Conservation (phyloP, 2,888 invertebrate genomes). For the Acleris cristana region DNA sequence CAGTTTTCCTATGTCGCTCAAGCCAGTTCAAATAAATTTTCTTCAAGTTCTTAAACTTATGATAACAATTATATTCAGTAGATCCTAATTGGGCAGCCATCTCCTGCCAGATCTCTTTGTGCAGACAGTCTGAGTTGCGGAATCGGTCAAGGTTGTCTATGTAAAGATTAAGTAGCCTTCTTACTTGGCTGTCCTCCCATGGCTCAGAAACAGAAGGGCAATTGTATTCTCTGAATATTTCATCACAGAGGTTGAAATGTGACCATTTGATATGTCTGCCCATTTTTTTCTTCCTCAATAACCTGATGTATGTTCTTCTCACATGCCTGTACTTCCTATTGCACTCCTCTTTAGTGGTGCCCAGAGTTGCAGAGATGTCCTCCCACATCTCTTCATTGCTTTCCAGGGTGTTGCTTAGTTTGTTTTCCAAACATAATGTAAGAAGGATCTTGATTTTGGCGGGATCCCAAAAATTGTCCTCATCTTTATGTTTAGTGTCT, state of each 20-base stretch:
- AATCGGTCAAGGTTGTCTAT: constrained; percentile 69
- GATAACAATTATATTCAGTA: constrained; percentile 73
- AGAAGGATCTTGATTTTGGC: constrained; percentile 68
- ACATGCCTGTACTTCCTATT: constrained; percentile 69
- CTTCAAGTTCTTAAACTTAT: constrained; percentile 75
- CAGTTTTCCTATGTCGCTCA: constrained; percentile 60
- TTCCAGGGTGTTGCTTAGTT: constrained; percentile 49
- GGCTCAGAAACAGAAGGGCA: constrained; percentile 60
- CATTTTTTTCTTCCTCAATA: constrained; percentile 69
- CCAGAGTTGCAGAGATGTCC: constrained; percentile 62
- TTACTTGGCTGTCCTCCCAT: constrained; percentile 72
- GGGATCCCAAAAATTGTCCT: constrained; percentile 69
- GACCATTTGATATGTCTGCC: constrained; percentile 77
- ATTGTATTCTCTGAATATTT: constrained; percentile 72
- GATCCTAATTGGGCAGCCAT: constrained; percentile 66
- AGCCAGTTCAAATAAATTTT: constrained; percentile 71
- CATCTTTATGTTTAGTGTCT: constrained; percentile 49
- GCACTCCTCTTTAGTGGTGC: constrained; percentile 66
- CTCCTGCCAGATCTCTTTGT: constrained; percentile 76
- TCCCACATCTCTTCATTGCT: constrained; percentile 64
- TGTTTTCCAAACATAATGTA: constrained; percentile 63
- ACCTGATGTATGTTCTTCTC: constrained; percentile 68
- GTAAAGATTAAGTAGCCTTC: constrained; percentile 64
- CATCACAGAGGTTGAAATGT: constrained; percentile 69
- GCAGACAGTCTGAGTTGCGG: constrained; percentile 58